Conservation (phyloP, 2,113 vertebrate species). For the Nibea albiflora region DNA sequence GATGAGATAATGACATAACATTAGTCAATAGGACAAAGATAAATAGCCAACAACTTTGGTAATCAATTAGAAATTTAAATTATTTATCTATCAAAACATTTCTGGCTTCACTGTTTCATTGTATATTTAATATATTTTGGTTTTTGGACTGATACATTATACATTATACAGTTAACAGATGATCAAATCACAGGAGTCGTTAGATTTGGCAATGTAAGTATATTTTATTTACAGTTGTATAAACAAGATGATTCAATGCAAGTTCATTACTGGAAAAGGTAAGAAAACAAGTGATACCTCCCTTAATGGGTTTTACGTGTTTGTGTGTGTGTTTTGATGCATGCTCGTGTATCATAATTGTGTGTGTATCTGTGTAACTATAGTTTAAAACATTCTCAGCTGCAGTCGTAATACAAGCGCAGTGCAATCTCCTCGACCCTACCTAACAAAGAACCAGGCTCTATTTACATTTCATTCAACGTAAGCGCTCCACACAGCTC, state of each 20-base stretch:
- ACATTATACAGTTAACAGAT: too few species aligned
- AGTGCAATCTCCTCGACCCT: constrained; percentile 47
- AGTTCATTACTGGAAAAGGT: constrained; percentile 69
- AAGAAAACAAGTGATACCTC: constrained; percentile 63
- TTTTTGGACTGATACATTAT: constrained; percentile 6
- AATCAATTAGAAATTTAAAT: background rate
- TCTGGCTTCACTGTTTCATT: background rate
- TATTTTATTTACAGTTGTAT: constrained; percentile 82
- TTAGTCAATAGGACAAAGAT: background rate
- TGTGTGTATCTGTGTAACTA: constrained; percentile 30
- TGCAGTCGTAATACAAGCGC: constrained; percentile 52
- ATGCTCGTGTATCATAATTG: constrained; percentile 44
- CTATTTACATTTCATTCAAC: constrained; percentile 68
- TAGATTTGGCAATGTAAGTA: constrained; percentile 74
- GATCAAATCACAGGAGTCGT: constrained; percentile 24
- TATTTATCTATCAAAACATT: background rate
- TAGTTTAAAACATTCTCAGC: constrained; percentile 70
- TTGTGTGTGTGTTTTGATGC: constrained; percentile 23
- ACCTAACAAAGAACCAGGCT: constrained; percentile 33
- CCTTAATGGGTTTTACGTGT: constrained; percentile 14
- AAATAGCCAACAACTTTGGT: background rate
- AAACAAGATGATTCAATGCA: constrained; percentile 74
- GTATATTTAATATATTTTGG: background rate
- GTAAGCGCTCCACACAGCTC: constrained; percentile 49
- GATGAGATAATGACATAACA: background rate